Base-by-base conservation (phyloP, 2,113 vertebrate species). In the Lasiurus borealis region DNA sequence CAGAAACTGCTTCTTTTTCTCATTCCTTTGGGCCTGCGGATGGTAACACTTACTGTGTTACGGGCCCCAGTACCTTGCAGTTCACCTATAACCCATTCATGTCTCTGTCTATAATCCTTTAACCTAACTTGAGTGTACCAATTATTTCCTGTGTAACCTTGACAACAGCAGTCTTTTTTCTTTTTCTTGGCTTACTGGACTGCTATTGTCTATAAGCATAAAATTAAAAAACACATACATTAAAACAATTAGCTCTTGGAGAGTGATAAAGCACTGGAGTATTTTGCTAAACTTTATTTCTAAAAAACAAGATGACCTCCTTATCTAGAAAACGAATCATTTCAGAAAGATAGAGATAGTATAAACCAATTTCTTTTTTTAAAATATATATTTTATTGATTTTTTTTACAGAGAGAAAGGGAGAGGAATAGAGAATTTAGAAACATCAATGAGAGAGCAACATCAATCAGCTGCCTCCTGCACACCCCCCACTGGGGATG, bases 281-380 rank as follows among this genome's bases (percentile, higher is more conserved):
- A 36, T 68, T 96, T 90, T 85, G 48, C 50, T 91, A 88, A 57
- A 57, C 73, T 81, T 86, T 93, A 71, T 91, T 94, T 96, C 48
- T 82, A 69, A 78, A 94, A 95, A 94, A 64, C 34, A 91, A 94
- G 71, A 68, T 90, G 27, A 66, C 9, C 2, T 48, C 8, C 3
- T 48, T 71, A 91, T 34, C 57, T 81, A 88, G 48, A 69, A 97
- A 95, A 95, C 34, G 3, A 95, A 91, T 88, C 18, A 84, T 7
- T 91, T 85, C 80, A 91, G 78, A 92, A 92, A 91, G 16, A 95
- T 44, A 64, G 69, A 86, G 36, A 57, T 10, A 89, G 31, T 85
- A 75, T 62, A 77, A 89, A 44, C 25, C 40, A 50, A 16, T 66
- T 92, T 86, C 15, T 54, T 64, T 69, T 29, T 85, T 88, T 77